These are phyloP conservation scores for Stegophylla sp. DNA, from an alignment of 2,888 invertebrate species.

Conservation along the genomic window DNA sequence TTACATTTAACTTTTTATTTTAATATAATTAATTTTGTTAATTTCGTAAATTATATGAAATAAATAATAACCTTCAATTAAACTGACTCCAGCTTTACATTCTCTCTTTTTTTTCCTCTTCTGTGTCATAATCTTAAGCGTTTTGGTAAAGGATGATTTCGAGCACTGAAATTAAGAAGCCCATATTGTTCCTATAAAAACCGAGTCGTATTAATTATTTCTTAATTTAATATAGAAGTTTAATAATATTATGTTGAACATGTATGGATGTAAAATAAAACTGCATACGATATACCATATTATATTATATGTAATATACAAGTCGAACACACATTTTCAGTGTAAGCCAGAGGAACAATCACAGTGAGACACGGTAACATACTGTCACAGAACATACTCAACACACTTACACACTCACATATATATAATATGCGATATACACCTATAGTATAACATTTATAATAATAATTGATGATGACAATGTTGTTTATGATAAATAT, in stretches of 20 bases:
- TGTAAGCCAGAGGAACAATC: constrained; percentile 27
- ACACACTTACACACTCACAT: neutral
- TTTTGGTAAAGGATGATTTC: neutral
- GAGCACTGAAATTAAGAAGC: constrained; percentile 39
- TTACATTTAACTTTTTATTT: too few relatives aligned
- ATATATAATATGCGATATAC: constrained; percentile 8
- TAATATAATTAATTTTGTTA: neutral
- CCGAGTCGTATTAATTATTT: constrained; percentile 41
- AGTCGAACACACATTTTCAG: constrained; percentile 9
- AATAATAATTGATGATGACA: constrained; percentile 38
- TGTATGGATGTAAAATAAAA: constrained; percentile 18
- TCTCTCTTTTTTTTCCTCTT: too few relatives aligned
- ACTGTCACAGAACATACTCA: neutral
- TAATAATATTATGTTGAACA: constrained; percentile 25
- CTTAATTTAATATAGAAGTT: constrained; percentile 27
- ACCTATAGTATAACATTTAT: constrained; percentile 18
- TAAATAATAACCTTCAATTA: too few relatives aligned
- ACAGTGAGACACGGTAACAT: neutral
- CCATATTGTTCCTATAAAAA: constrained; percentile 50
- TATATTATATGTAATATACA: constrained; percentile 7
- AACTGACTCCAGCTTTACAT: neutral
- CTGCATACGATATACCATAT: constrained; percentile 10
- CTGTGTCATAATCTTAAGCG: neutral
- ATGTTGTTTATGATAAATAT: constrained; percentile 41
- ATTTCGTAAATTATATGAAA: neutral